phyloP scores from a whole-genome alignment of 92 coral and sea anemone species.

The Zoanthus solanderi region DNA sequence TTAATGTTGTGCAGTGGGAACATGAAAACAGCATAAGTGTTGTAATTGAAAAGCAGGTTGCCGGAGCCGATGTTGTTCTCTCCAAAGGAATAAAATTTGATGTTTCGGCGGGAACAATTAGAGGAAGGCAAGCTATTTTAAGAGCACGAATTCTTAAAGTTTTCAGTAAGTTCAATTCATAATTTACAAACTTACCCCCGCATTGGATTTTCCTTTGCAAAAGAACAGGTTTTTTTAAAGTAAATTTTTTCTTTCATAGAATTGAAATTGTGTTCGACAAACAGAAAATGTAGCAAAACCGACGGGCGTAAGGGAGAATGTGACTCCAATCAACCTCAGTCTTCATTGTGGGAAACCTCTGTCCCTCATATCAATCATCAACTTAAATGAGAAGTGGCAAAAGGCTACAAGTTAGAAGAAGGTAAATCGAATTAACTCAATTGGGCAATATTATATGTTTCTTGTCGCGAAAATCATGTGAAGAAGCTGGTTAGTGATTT shows the following conservation, averaged over 20 bases:
- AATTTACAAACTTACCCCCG: no score
- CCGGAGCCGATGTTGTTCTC: no score
- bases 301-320: not conserved
- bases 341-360: not conserved
- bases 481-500: not conserved
- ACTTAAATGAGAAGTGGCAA: not conserved
- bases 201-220: conserved; percentile 1
- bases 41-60: no score
- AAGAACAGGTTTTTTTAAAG: no score
- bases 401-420: not conserved
- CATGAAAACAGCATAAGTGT: no score
- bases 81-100: no score
- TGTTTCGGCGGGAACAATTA: no score
- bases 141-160: no score
- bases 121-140: no score
- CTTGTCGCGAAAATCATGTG: not conserved
- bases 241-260: not conserved
- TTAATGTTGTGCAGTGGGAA: no score
- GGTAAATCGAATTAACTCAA: not conserved
- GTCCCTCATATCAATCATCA: not conserved
- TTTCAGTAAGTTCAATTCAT: no score
- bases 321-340: not conserved
- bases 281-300: not conserved
- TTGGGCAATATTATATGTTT: not conserved
- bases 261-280: not conserved